Evolutionary conservation across 2,888 invertebrate genomes (phyloP).

Genomic region (Pristionchus mayeri): DNA sequence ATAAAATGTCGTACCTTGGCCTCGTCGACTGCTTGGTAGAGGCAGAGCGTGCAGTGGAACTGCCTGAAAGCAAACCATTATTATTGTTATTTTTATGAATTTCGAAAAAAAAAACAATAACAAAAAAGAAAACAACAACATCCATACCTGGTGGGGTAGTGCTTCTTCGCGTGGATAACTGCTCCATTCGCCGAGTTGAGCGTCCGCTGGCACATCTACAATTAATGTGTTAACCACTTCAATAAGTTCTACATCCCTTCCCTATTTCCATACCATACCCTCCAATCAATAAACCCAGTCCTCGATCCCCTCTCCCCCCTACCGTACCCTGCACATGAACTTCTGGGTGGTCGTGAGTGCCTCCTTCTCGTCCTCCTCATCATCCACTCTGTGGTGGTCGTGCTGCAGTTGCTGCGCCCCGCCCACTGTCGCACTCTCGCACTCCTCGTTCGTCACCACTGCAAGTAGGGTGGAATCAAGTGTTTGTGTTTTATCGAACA

Average conservation of each 20-base stretch:
- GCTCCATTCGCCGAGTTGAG: conserved; percentile 23
- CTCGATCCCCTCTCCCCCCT: background rate
- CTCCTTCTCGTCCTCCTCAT: conserved; percentile 33
- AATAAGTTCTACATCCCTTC: background rate
- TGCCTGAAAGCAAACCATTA: background rate
- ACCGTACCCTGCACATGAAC: conserved; percentile 45
- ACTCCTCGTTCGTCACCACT: conserved; percentile 49
- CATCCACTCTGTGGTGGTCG: background rate
- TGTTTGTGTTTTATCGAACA: too few species aligned
- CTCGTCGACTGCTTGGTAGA: conserved; percentile 46
- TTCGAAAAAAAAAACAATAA: background rate
- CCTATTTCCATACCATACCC: background rate
- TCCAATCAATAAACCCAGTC: background rate
- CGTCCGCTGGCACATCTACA: conserved; percentile 37
- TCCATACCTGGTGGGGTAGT: conserved; percentile 40
- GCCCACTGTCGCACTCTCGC: too few species aligned
- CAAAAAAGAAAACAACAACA: background rate
- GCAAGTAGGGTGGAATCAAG: background rate
- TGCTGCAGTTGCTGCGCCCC: background rate
- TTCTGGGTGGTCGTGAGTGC: background rate
- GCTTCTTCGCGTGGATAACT: conserved; percentile 40
- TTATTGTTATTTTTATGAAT: too few species aligned
- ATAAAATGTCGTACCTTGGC: too few species aligned
- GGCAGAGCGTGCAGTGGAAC: conserved; percentile 49
- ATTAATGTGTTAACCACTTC: background rate